Conservation (phyloP, 2,888 invertebrate genomes). For the Nasonovia ribisnigri region DNA sequence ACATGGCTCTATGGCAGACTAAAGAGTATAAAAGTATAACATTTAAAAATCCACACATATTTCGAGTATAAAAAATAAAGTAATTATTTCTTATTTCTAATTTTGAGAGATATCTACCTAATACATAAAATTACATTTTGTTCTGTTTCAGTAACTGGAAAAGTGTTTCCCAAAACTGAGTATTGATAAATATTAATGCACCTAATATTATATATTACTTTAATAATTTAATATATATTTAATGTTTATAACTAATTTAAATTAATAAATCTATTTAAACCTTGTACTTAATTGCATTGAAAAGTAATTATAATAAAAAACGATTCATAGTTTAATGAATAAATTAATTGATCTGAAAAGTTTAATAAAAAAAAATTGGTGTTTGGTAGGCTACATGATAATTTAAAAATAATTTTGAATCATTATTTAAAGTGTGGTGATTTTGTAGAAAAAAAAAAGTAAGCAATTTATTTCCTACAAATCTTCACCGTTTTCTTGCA, state of each 20-base stretch:
- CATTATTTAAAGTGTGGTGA: neutral
- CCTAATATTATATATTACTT: neutral
- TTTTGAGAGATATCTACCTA: neutral
- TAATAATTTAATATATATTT: neutral
- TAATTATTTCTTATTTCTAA: neutral
- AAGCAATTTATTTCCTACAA: neutral
- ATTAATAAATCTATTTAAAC: neutral
- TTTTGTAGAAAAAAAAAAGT: neutral
- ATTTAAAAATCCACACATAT: neutral
- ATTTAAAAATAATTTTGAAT: neutral
- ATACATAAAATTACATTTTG: neutral
- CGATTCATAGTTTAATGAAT: neutral
- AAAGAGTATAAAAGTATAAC: neutral
- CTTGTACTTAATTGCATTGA: neutral
- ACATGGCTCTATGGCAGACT: neutral
- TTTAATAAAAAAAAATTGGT: neutral
- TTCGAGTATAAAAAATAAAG: neutral
- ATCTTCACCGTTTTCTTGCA: neutral
- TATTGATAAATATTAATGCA: neutral
- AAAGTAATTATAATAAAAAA: neutral
- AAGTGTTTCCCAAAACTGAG: neutral
- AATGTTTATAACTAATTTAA: neutral
- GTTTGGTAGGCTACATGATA: neutral
- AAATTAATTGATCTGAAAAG: neutral
- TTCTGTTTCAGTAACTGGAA: neutral